Base-by-base conservation (phyloP, 2,113 vertebrate genomes). In the Xiphorhynchus elegans region DNA sequence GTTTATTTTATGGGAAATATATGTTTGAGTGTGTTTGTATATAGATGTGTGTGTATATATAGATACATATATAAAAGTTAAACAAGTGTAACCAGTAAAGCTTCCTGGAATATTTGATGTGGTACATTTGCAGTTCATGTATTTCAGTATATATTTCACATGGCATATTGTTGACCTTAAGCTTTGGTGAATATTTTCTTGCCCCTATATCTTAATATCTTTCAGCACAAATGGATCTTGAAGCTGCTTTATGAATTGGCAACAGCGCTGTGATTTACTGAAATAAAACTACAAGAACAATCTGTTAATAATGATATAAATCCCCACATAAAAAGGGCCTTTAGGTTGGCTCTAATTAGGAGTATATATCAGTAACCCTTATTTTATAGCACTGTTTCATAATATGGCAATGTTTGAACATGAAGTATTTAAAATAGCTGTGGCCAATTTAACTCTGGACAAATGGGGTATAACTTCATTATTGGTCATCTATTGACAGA, bases 211-310 rank as follows among this genome's bases (percentile, higher is more conserved):
- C 66, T 92, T 89, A 84, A 87, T 84, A 33, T 82, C 62, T 93
- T 89, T 87, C 33, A 62, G 55, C 56, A 77, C 75, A 92, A 94
- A 72, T 44, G 83, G 92, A 72, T 69, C 33, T 76, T 68, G 49
- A 93, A 97, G 58, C 74, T 83, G 63, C 79, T 95, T 95, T 95
- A 92, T 94, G 70, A 89, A 89, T 55, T 92, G 60, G 91, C 72
- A 89, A 56, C 62, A 94, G 55, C 55, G 31, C 73, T 77, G 92
- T 87, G 84, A 64, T 92, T 83, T 93, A 75, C 64, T 68, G 87
- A 94, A 69, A 88, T 78, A 91, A 95, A 94, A 96, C 70, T 55
- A 80, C 3, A 17, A 89, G 90, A 96, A 82, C 74, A 70, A 10
- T 73, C 80, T 73, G 52, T 73, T 94, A 72, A 49, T 91, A 75